A percentile compares a stretch with the other conserved stretches of the same genome.
These are phyloP conservation scores for Collichthys lucidus DNA, from an alignment of 2,113 vertebrate genomes.

Conservation along the genomic window DNA sequence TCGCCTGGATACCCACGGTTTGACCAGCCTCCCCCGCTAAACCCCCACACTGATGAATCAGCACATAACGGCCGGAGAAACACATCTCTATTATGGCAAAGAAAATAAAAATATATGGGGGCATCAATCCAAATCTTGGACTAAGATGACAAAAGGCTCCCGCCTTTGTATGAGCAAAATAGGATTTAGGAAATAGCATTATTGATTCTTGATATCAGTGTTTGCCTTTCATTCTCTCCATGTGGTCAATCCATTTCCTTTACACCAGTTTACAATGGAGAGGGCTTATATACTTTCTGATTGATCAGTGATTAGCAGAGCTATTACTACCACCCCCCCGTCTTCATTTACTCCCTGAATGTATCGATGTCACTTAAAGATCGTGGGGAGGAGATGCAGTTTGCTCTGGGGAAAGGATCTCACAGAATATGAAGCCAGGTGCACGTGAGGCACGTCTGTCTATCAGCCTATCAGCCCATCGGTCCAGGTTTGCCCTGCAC, in stretches of 20 bases:
- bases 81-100: slow-evolving; percentile 61
- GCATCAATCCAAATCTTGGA: slow-evolving; percentile 22
- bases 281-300: slow-evolving; percentile 27
- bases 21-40: slow-evolving; percentile 20
- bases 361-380: slow-evolving; percentile 39
- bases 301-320: slow-evolving; percentile 50
- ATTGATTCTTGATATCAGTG: slow-evolving; percentile 48
- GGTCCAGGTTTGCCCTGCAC: slow-evolving; percentile 2
- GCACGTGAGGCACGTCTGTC: slow-evolving; percentile 51
- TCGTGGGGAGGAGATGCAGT: background rate
- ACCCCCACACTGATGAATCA: slow-evolving; percentile 63
- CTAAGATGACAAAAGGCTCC: background rate
- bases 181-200: background rate
- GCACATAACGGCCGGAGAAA: slow-evolving; percentile 38
- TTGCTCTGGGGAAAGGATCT: slow-evolving; percentile 4
- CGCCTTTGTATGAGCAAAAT: background rate
- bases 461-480: slow-evolving; percentile 33
- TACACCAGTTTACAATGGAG: slow-evolving; percentile 26
- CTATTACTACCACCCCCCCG: slow-evolving; percentile 21
- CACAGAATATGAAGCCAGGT: slow-evolving; percentile 60
- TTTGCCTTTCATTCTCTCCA: slow-evolving; percentile 32
- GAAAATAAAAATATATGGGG: background rate
- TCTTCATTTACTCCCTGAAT: slow-evolving; percentile 23
- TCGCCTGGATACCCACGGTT: slow-evolving; percentile 65
- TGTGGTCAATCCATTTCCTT: slow-evolving; percentile 12